Evolutionary conservation across 2,888 invertebrate species (phyloP).

Genomic region (Spialia ferax): DNA sequence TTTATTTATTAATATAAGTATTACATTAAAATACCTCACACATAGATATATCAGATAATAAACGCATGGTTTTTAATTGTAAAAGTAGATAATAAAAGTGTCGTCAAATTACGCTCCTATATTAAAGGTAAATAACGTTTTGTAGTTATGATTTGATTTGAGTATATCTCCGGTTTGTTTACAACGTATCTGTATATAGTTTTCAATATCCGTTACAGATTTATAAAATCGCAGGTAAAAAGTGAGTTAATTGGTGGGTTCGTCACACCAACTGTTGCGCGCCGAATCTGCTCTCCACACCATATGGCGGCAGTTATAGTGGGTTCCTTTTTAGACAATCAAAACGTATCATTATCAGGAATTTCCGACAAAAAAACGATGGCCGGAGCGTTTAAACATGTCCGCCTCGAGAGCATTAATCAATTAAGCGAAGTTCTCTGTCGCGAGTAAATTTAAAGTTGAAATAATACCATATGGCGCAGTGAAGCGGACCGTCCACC

Average conservation of each 20-base stretch:
- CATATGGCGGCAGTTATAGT: constrained; percentile 72
- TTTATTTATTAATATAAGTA: no score
- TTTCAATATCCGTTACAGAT: constrained; percentile 15
- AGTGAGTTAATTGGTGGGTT: constrained; percentile 20
- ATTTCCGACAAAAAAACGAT: constrained; percentile 75
- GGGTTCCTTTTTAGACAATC: constrained; percentile 72
- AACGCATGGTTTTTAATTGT: no score
- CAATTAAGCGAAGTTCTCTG: constrained; percentile 80
- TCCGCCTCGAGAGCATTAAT: constrained; percentile 81
- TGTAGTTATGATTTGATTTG: not conserved
- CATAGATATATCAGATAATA: no score
- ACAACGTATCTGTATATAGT: not conserved
- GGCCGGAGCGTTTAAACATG: constrained; percentile 78
- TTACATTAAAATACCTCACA: no score
- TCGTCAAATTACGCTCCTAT: no score
- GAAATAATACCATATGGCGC: constrained; percentile 76
- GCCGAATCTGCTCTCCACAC: constrained; percentile 69
- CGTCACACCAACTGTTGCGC: constrained; percentile 52
- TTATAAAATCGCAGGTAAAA: constrained; percentile 41
- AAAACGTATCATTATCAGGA: constrained; percentile 81
- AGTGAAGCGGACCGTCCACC: constrained; percentile 68
- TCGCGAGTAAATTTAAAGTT: constrained; percentile 73
- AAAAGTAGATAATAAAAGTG: no score
- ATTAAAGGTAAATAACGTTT: not conserved
- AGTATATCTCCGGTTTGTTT: not conserved